Evolutionary conservation across 1,140 invertebrate genomes (phyloP).

Genomic region (Sinella curviseta): DNA sequence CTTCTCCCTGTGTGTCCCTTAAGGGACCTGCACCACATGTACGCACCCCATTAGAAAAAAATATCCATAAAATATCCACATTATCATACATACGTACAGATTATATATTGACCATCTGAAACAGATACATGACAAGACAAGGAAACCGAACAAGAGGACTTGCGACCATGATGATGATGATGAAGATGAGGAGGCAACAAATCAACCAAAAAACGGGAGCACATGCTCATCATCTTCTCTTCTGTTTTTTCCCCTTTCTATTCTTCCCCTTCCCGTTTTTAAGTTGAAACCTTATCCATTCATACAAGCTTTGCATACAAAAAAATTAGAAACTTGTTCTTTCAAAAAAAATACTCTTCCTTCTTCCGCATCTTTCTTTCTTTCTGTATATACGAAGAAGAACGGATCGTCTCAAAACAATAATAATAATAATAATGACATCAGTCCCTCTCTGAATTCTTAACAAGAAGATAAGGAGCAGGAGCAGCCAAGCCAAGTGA

Average conservation of each 20-base stretch:
- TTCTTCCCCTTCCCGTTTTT: not conserved
- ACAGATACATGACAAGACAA: not conserved
- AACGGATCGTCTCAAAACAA: too few relatives aligned
- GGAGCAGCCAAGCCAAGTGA: too few relatives aligned
- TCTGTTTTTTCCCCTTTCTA: not conserved
- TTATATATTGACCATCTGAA: not conserved
- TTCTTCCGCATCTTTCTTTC: not conserved
- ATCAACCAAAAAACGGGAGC: constrained; percentile 5
- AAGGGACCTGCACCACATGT: not conserved
- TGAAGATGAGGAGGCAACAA: not conserved
- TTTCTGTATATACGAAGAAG: not conserved
- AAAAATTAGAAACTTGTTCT: constrained; percentile 4
- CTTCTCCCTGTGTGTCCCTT: not conserved
- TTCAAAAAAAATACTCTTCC: not conserved
- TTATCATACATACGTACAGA: not conserved
- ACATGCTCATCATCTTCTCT: not conserved
- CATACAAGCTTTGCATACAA: too few relatives aligned
- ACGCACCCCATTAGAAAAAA: not conserved
- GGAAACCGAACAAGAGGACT: not conserved
- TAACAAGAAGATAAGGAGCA: too few relatives aligned
- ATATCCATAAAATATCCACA: not conserved
- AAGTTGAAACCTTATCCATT: not conserved
- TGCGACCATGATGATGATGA: not conserved
- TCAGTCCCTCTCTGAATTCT: too few relatives aligned
- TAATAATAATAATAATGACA: too few relatives aligned